Evolutionary conservation across 2,797 vertebrate species (phyloP).

Genomic region (Macropus fuliginosus): DNA sequence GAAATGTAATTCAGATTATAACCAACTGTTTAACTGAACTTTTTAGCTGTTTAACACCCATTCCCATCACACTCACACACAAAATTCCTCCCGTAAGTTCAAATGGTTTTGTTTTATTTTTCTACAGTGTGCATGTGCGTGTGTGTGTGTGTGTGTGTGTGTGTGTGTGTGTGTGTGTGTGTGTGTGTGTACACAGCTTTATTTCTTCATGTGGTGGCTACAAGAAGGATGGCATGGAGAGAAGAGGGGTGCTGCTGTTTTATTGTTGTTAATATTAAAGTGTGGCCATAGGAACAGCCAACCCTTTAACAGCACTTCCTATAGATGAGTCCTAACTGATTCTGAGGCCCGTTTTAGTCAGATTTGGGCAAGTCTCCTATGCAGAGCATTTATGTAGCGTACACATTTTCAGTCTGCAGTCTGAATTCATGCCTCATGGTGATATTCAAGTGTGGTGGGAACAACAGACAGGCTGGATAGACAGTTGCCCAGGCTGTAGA

Average conservation of each 20-base stretch:
- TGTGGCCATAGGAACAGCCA: background rate
- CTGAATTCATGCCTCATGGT: background rate
- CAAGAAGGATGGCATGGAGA: background rate
- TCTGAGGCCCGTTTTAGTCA: background rate
- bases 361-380: slow-evolving; percentile 1
- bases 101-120: slow-evolving; percentile 47
- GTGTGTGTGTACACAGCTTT: background rate
- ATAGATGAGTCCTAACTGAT: background rate
- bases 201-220: background rate
- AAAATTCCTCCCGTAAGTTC: slow-evolving; percentile 36
- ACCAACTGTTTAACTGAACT: slow-evolving; percentile 52
- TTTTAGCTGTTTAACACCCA: background rate
- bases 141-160: background rate
- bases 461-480: background rate
- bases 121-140: background rate
- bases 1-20: slow-evolving; percentile 69
- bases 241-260: background rate
- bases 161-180: background rate
- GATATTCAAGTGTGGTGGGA: background rate
- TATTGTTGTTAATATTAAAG: background rate
- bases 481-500: background rate
- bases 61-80: background rate
- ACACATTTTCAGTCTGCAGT: background rate
- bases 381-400: background rate
- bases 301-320: background rate